These are phyloP conservation scores for Carduelis carduelis DNA, from an alignment of 2,797 vertebrate species.

Conservation along the genomic window DNA sequence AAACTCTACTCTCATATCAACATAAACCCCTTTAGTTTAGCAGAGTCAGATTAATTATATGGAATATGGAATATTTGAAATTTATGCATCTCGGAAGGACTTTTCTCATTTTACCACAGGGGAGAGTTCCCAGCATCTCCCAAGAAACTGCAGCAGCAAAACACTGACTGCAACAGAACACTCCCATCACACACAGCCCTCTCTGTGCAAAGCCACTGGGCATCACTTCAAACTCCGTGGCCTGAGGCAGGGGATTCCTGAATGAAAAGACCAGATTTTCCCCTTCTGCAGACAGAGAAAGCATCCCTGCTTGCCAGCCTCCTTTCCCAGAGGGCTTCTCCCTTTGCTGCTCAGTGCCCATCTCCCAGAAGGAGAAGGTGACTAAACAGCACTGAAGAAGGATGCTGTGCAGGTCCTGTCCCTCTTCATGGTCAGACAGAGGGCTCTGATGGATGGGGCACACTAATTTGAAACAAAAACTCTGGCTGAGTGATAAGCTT, in stretches of 20 bases:
- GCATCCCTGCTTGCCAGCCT: not conserved
- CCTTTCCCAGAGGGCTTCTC: not conserved
- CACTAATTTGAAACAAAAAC: not conserved
- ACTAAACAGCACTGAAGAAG: not conserved
- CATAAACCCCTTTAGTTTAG: not conserved
- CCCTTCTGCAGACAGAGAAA: not conserved
- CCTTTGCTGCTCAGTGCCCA: not conserved
- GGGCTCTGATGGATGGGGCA: not conserved
- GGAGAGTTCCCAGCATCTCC: not conserved
- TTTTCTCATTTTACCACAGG: not conserved
- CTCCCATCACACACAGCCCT: not conserved
- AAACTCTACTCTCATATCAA: not conserved
- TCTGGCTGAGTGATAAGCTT: not conserved
- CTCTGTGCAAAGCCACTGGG: not conserved
- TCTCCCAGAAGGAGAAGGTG: not conserved
- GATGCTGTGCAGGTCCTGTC: not conserved
- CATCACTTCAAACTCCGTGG: not conserved
- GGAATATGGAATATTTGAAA: not conserved
- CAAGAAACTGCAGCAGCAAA: not conserved
- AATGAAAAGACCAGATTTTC: not conserved
- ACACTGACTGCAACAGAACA: not conserved
- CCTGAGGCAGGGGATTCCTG: not conserved
- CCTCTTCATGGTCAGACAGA: not conserved
- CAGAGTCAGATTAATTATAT: not conserved
- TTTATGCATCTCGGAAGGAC: not conserved